A percentile compares a stretch with the other conserved stretches of the same genome.
Conservation (phyloP, 2,888 invertebrate species). For the Oscheius onirici region DNA sequence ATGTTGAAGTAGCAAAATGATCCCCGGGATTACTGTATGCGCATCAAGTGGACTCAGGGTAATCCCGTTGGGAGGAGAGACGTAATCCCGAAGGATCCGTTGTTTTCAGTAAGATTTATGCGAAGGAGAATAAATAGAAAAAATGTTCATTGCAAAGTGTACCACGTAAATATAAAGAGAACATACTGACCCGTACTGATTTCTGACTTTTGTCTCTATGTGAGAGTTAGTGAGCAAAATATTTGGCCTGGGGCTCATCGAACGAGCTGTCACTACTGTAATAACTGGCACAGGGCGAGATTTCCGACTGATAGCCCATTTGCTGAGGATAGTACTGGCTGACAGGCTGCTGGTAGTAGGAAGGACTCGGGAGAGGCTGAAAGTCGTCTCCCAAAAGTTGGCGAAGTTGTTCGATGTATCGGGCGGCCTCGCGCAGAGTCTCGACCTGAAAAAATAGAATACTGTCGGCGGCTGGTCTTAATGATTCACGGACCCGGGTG, state of each 20-base stretch:
- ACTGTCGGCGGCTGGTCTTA: too few species aligned
- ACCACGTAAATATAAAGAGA: not conserved
- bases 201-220: not conserved
- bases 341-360: conserved; percentile 12
- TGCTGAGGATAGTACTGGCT: conserved; percentile 10
- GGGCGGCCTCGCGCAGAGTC: conserved; percentile 52
- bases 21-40: too few species aligned
- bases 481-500: too few species aligned
- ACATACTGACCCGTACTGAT: conserved; percentile 9
- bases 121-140: not conserved
- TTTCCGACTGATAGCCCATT: conserved; percentile 14
- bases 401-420: conserved; percentile 48
- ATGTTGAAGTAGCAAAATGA: too few species aligned
- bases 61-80: too few species aligned
- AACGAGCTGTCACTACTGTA: conserved; percentile 32
- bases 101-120: too few species aligned
- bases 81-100: too few species aligned
- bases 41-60: too few species aligned
- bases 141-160: not conserved
- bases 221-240: conserved; percentile 6
- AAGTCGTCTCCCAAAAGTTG: conserved; percentile 35
- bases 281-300: conserved; percentile 26
- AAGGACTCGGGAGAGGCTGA: not conserved
- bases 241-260: conserved; percentile 23
- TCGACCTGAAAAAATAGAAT: conserved; percentile 42